Base-by-base conservation (phyloP, 2,888 invertebrate species). In the Cybosia mesomella region DNA sequence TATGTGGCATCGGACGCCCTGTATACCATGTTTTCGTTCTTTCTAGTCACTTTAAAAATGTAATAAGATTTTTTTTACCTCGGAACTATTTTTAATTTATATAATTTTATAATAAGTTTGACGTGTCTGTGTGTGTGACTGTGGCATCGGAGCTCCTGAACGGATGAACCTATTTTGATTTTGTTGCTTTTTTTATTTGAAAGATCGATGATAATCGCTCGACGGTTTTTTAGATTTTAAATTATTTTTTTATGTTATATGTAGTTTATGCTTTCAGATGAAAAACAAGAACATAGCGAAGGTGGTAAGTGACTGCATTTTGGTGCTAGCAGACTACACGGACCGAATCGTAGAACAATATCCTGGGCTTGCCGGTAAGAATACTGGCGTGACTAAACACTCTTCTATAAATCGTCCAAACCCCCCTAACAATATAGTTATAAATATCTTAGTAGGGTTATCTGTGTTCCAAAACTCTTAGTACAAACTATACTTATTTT, bases 281-380 rank as follows among this genome's bases (percentile, higher is more conserved):
- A 97, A 97, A 86, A 97, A 97, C 85, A 96, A 97, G 89, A 96
- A 96, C 39, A 97, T 98, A 68, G 98, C 97, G 21, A 97, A 98
- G 92, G 96, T 98, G 21, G 97, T 98, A 5, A 97, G 97, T 82
- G 98, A 98, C 88, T 96, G 97, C 80, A 92, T 98, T 68, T 93
- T 97, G 77, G 94, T 98, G 75, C 92, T 98, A 59, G 97, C 97
- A 74, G 98, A 98, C 89, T 97, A 98, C 90, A 97, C 97, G 0
- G 96, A 96, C 69, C 94, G 96, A 67, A 95, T 98, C 62, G 96
- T 97, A 76, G 93, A 94, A 71, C 75, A 90, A 70, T 98, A 98
- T 89, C 98, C 98, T 0, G 96, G 97, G 72, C 93, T 98, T 68
- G 96, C 97, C 67, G 96, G 96, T 89, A 95, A 95, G 90, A 95